Percentiles rank a stretch among this genome's conserved stretches.
Evolutionary conservation across 1,140 invertebrate genomes (phyloP).

Genomic region (Ditylenchus dipsaci): DNA sequence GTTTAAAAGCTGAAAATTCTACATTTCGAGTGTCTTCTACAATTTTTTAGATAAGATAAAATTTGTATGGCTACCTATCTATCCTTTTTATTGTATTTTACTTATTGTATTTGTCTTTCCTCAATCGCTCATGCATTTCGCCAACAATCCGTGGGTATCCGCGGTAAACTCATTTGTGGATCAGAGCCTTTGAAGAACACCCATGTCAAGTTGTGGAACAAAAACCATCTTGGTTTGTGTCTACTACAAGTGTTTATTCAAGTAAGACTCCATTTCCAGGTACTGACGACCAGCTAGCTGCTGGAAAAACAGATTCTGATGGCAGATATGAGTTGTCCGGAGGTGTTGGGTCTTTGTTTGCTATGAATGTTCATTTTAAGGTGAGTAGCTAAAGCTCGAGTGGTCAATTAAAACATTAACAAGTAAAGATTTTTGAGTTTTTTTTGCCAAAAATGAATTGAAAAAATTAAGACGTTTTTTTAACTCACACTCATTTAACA

Average conservation of each 20-base stretch:
- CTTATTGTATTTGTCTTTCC: too few species aligned
- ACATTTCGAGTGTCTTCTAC: too few species aligned
- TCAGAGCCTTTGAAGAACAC: slow-evolving; percentile 28
- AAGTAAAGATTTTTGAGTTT: too few species aligned
- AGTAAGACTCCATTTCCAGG: slow-evolving; percentile 6
- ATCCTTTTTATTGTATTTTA: too few species aligned
- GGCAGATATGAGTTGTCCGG: slow-evolving; percentile 32
- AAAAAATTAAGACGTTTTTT: too few species aligned
- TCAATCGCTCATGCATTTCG: slow-evolving; percentile 15
- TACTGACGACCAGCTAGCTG: slow-evolving; percentile 36
- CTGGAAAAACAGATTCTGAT: slow-evolving; percentile 26
- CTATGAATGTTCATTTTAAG: slow-evolving; percentile 37
- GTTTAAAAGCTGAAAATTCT: too few species aligned
- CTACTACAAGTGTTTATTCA: background rate
- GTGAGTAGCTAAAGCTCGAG: too few species aligned
- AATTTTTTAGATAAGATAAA: too few species aligned
- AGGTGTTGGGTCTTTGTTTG: slow-evolving; percentile 21
- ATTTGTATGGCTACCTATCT: too few species aligned
- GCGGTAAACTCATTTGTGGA: slow-evolving; percentile 35
- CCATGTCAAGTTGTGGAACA: slow-evolving; percentile 40
- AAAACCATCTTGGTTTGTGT: slow-evolving; percentile 34
- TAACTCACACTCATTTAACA: too few species aligned
- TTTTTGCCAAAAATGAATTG: too few species aligned
- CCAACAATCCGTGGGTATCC: slow-evolving; percentile 36
- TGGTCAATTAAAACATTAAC: too few species aligned